Evolutionary conservation across 2,888 invertebrate genomes (phyloP).

Genomic region (Crepidodera aurea): DNA sequence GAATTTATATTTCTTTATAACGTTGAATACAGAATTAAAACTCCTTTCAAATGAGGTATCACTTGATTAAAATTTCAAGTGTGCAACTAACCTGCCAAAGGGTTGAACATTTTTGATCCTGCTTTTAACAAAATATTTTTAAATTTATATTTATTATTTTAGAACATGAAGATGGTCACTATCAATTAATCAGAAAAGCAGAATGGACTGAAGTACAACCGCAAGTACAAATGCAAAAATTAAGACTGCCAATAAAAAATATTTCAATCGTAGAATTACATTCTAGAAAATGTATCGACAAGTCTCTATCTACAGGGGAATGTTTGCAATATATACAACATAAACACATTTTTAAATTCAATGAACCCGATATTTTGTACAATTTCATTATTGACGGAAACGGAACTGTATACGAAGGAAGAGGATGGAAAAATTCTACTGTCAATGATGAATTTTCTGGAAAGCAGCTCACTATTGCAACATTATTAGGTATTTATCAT

Average conservation of each 20-base stretch:
- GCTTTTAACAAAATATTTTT: too few species aligned
- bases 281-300: conserved; percentile 9
- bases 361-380: conserved; percentile 44
- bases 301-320: neutral
- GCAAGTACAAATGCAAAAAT: neutral
- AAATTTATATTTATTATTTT: too few species aligned
- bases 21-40: too few species aligned
- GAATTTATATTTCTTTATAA: too few species aligned
- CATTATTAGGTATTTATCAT: neutral
- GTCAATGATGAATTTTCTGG: neutral
- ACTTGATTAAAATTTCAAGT: too few species aligned
- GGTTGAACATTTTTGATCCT: too few species aligned
- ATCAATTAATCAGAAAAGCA: neutral
- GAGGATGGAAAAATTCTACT: conserved; percentile 44
- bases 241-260: conserved; percentile 10
- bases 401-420: conserved; percentile 48
- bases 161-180: neutral
- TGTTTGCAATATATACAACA: conserved; percentile 16
- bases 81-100: too few species aligned
- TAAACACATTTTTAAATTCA: conserved; percentile 9
- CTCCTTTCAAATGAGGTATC: too few species aligned
- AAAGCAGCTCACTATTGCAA: conserved; percentile 14
- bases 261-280: conserved; percentile 20
- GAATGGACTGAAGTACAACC: conserved; percentile 17
- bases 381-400: conserved; percentile 49